phyloP scores from a whole-genome alignment of 1,140 invertebrate genomes.

The Euura saliciscinereae region DNA sequence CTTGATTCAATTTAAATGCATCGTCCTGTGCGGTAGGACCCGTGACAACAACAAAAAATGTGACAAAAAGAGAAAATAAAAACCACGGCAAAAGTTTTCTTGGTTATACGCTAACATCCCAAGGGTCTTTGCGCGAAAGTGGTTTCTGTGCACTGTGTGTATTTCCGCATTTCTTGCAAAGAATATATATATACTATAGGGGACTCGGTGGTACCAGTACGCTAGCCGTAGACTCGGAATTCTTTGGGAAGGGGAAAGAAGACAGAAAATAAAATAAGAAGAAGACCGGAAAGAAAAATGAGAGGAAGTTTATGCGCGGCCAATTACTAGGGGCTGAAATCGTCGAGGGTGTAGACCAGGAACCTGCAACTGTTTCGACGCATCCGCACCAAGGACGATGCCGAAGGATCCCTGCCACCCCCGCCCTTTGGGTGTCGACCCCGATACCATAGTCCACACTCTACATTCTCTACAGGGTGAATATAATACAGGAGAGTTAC shows the following conservation, averaged over 20 bases:
- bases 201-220: too few relatives aligned
- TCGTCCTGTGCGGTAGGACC: too few relatives aligned
- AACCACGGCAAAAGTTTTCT: too few relatives aligned
- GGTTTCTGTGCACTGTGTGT: too few relatives aligned
- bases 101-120: too few relatives aligned
- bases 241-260: background rate
- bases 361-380: conserved; percentile 30
- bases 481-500: conserved; percentile 29
- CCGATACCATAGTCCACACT: too few relatives aligned
- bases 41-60: too few relatives aligned
- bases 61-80: too few relatives aligned
- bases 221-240: too few relatives aligned
- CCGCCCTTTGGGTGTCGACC: background rate
- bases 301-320: conserved; percentile 19
- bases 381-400: background rate
- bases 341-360: conserved; percentile 14
- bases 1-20: too few relatives aligned
- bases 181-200: too few relatives aligned
- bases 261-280: background rate
- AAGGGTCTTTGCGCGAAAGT: too few relatives aligned
- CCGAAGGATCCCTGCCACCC: background rate
- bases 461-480: background rate
- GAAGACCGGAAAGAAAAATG: conserved; percentile 19
- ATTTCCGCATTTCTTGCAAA: background rate
- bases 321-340: conserved; percentile 19